A percentile compares a stretch with the other conserved stretches of the same genome.
Evolutionary conservation across 2,888 invertebrate species (phyloP).

Genomic region (Mythimna lalbum): DNA sequence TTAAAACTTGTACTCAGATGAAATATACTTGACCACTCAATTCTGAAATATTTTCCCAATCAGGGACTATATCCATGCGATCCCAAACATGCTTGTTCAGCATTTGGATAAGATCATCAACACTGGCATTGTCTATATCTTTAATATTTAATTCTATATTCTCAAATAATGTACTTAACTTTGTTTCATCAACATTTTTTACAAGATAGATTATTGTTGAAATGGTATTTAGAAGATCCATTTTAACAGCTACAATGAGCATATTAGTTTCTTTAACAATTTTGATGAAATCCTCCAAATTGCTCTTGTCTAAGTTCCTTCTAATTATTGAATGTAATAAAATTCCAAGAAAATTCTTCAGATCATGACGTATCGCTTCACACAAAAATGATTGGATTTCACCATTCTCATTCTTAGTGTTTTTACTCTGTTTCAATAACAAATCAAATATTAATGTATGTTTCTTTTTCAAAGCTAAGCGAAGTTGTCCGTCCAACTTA

Average conservation of each 20-base stretch:
- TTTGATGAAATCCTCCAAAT: slow-evolving; percentile 10
- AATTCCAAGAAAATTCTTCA: neutral
- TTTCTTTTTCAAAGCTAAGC: neutral
- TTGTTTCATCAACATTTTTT: neutral
- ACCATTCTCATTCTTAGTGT: too few relatives aligned
- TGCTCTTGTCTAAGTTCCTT: neutral
- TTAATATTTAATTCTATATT: neutral
- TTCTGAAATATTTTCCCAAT: neutral
- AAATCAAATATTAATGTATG: neutral
- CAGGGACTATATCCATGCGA: neutral
- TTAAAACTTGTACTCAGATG: neutral
- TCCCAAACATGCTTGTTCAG: neutral
- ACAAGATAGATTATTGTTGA: neutral
- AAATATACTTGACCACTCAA: slow-evolving; percentile 8
- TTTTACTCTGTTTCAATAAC: slow-evolving; percentile 1
- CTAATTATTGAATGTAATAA: neutral
- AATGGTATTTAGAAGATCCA: neutral
- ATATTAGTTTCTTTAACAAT: slow-evolving; percentile 8
- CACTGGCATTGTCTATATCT: neutral
- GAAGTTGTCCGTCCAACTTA: neutral
- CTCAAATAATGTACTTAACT: slow-evolving; percentile 2
- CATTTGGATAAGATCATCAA: neutral
- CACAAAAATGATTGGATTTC: neutral
- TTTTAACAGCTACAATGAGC: neutral
- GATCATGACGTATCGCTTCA: neutral